Conservation (phyloP, 2,888 invertebrate genomes). For the Troglohyphantes excavatus region DNA sequence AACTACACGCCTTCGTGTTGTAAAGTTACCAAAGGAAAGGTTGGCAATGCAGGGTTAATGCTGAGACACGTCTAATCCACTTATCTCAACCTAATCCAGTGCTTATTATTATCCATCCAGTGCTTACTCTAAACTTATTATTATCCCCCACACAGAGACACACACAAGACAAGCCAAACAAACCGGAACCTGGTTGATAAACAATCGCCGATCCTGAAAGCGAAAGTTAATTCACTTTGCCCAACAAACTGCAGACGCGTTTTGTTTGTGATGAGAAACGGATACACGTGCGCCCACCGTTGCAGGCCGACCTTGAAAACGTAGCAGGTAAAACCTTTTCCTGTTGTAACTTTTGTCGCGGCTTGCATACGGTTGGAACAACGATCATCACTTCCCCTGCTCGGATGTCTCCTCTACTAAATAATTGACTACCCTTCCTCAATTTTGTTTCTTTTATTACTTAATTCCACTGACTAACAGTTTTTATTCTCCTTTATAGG, state of each 20-base stretch:
- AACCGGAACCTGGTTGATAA: conserved; percentile 20
- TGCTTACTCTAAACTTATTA: no score
- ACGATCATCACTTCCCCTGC: conserved; percentile 24
- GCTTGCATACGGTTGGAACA: conserved; percentile 28
- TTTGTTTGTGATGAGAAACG: conserved; percentile 12
- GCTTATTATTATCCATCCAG: no score
- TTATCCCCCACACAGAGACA: no score
- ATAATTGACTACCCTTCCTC: conserved; percentile 2
- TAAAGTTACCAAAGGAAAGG: no score
- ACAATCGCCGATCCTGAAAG: conserved; percentile 31
- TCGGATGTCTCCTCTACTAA: conserved; percentile 8
- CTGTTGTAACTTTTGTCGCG: conserved; percentile 24
- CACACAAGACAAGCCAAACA: not conserved
- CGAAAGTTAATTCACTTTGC: conserved; percentile 30
- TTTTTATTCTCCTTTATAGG: no score
- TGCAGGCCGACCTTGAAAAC: conserved; percentile 26
- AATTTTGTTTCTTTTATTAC: not conserved
- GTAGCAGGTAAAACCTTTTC: conserved; percentile 54
- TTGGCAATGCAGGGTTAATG: no score
- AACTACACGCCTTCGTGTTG: no score
- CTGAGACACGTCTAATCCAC: no score
- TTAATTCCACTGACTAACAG: no score
- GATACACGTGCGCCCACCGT: conserved; percentile 8
- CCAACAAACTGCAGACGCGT: no score
- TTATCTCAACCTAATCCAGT: no score